A percentile compares a stretch with the other conserved stretches of the same genome.
These are phyloP conservation scores for Sitophilus oryzae DNA, from an alignment of 1,140 invertebrate species.

Conservation along the genomic window DNA sequence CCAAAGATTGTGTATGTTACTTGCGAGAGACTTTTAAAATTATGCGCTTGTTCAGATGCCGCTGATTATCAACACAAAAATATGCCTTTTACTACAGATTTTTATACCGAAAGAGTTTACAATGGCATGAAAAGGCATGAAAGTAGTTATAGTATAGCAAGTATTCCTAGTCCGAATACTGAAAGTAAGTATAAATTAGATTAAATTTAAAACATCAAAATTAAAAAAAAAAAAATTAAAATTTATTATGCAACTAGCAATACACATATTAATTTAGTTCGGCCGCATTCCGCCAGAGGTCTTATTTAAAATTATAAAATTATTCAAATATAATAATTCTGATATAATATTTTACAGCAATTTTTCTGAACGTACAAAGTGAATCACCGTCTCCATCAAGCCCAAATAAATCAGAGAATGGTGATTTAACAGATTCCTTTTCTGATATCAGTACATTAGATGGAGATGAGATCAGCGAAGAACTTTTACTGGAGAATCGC, in stretches of 20 bases:
- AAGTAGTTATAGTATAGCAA: slow-evolving; percentile 35
- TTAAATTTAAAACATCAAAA: slow-evolving; percentile 5
- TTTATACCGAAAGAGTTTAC: slow-evolving; percentile 39
- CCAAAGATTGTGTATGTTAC: slow-evolving; percentile 63
- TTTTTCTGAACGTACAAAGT: slow-evolving; percentile 25
- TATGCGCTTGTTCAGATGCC: slow-evolving; percentile 56
- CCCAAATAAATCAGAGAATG: slow-evolving; percentile 36
- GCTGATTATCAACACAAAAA: slow-evolving; percentile 44
- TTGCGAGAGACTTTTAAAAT: slow-evolving; percentile 68
- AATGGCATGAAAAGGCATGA: slow-evolving; percentile 31
- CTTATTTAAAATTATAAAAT: too few species aligned
- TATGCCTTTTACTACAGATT: slow-evolving; percentile 46
- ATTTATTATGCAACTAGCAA: too few species aligned
- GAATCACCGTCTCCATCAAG: slow-evolving; percentile 31
- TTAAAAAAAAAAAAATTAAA: too few species aligned
- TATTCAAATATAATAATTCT: too few species aligned
- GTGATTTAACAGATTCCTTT: slow-evolving; percentile 26
- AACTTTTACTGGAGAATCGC: slow-evolving; percentile 36
- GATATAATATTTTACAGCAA: slow-evolving; percentile 15
- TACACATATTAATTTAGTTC: too few species aligned
- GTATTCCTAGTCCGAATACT: slow-evolving; percentile 29
- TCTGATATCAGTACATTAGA: slow-evolving; percentile 36
- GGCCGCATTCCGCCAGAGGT: too few species aligned
- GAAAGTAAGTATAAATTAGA: slow-evolving; percentile 30
- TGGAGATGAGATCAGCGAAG: slow-evolving; percentile 35